These are phyloP conservation scores for Pterocles gutturalis DNA, from an alignment of 2,113 vertebrate genomes.

Conservation along the genomic window DNA sequence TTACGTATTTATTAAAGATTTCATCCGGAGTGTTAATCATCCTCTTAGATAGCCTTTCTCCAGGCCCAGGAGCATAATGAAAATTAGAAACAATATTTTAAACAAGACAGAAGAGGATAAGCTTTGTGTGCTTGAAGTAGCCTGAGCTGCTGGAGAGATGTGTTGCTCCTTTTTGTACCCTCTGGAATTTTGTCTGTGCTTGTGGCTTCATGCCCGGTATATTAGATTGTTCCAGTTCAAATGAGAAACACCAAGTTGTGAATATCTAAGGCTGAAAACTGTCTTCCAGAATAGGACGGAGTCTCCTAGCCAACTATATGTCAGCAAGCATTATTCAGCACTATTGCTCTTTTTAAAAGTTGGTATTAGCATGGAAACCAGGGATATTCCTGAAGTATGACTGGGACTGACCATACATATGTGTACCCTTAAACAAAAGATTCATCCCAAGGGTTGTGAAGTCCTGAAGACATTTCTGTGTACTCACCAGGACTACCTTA, in stretches of 20 bases:
- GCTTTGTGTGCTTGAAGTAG: neutral
- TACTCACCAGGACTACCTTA: neutral
- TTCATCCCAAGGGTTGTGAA: neutral
- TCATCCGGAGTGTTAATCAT: neutral
- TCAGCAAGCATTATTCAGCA: conserved; percentile 19
- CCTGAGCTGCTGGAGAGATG: neutral
- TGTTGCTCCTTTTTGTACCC: neutral
- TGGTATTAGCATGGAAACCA: neutral
- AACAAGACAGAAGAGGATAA: neutral
- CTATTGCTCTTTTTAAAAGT: neutral
- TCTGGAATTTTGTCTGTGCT: conserved; percentile 3
- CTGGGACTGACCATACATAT: neutral
- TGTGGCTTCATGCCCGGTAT: neutral
- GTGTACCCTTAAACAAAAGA: neutral
- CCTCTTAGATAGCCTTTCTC: neutral
- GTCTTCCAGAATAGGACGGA: neutral
- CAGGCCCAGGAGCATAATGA: neutral
- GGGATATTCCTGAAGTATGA: neutral
- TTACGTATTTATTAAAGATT: neutral
- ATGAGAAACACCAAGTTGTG: neutral
- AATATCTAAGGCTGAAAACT: neutral
- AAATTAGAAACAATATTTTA: conserved; percentile 39
- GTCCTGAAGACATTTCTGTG: neutral
- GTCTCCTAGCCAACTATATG: neutral
- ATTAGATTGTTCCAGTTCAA: neutral